Conservation (phyloP, 2,797 vertebrate genomes). For the Anas acuta region DNA sequence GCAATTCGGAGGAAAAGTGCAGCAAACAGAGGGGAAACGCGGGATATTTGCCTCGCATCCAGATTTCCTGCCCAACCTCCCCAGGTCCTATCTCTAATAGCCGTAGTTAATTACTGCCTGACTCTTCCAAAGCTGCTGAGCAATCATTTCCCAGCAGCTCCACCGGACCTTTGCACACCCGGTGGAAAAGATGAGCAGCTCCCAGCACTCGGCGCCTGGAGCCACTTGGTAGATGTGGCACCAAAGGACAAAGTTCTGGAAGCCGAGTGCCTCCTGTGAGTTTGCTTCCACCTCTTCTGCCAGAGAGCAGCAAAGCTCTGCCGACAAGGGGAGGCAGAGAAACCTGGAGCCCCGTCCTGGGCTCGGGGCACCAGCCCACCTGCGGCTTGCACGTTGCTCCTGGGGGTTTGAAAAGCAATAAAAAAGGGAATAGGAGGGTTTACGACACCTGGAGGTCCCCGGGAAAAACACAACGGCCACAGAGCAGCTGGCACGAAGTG, state of each 20-base stretch:
- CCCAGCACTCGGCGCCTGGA: not conserved
- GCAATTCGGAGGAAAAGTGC: not conserved
- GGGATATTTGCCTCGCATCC: not conserved
- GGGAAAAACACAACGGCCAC: fast-evolving
- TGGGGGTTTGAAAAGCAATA: not conserved
- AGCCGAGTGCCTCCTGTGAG: not conserved
- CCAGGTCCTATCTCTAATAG: not conserved
- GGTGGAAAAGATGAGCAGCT: not conserved
- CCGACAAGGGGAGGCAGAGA: not conserved
- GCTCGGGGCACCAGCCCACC: fast-evolving
- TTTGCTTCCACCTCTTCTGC: not conserved
- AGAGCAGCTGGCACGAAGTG: not conserved
- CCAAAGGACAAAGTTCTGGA: fast-evolving
- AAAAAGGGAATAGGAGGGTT: not conserved
- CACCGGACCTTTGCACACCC: not conserved
- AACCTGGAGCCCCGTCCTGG: fast-evolving
- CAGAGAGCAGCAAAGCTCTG: not conserved
- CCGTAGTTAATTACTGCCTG: not conserved
- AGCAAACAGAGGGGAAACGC: not conserved
- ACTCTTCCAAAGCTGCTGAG: constrained; percentile 3
- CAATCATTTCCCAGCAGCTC: not conserved
- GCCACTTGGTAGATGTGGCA: fast-evolving
- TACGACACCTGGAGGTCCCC: fast-evolving
- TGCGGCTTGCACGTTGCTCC: fast-evolving
- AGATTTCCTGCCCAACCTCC: not conserved